Conservation (phyloP, 2,113 vertebrate genomes). For the Prunella fulvescens region DNA sequence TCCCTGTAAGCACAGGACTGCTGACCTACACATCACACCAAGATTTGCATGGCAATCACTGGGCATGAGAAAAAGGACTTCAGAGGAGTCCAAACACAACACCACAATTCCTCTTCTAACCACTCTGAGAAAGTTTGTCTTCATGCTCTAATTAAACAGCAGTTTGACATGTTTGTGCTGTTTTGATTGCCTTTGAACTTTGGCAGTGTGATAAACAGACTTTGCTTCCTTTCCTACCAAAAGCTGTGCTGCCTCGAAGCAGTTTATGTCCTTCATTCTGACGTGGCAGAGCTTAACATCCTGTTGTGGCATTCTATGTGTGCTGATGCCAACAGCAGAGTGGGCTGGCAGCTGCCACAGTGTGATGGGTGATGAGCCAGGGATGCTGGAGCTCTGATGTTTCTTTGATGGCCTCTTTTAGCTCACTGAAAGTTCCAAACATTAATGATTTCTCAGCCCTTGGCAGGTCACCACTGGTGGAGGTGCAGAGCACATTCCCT, state of each 20-base stretch:
- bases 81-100: neutral
- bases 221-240: neutral
- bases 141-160: neutral
- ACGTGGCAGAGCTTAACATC: neutral
- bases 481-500: neutral
- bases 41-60: neutral
- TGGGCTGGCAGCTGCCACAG: neutral
- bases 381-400: neutral
- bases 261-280: neutral
- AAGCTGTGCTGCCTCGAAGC: neutral
- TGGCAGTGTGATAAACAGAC: constrained; percentile 5
- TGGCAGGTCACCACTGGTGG: neutral
- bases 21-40: neutral
- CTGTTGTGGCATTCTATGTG: neutral
- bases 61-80: neutral
- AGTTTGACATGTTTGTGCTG: neutral
- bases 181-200: constrained; percentile 29
- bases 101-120: neutral
- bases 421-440: neutral
- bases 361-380: neutral
- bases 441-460: neutral
- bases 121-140: neutral
- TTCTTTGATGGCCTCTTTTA: neutral
- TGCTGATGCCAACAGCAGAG: neutral
- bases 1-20: neutral